These are phyloP conservation scores for Prionailurus bengalensis DNA, from an alignment of 2,113 vertebrate genomes.

Conservation along the genomic window DNA sequence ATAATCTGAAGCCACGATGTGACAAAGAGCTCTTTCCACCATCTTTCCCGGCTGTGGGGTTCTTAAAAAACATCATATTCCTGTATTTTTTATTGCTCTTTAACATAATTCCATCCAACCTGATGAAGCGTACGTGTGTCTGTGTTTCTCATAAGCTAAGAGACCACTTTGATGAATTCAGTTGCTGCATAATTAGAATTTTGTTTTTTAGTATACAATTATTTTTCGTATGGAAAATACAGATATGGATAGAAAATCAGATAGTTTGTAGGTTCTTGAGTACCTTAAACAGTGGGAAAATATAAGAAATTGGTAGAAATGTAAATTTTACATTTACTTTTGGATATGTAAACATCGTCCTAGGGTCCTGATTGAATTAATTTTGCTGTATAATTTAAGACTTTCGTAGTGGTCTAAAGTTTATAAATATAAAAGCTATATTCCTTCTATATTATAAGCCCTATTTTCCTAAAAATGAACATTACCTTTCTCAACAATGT, in stretches of 20 bases:
- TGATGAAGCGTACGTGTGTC: background rate
- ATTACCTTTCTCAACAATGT: background rate
- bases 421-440: slow-evolving; percentile 36
- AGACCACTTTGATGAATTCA: background rate
- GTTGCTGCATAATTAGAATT: background rate
- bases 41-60: background rate
- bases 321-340: background rate
- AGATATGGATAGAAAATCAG: background rate
- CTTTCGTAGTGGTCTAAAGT: background rate
- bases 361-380: background rate
- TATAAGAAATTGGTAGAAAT: background rate
- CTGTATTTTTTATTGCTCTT: background rate
- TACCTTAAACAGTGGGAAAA: background rate
- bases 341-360: background rate
- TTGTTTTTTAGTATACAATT: background rate
- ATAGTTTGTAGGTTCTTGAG: background rate
- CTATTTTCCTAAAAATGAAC: slow-evolving; percentile 24
- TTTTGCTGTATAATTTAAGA: background rate
- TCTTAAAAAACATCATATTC: background rate
- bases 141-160: slow-evolving; percentile 1
- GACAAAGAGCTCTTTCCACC: background rate
- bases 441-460: background rate
- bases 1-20: background rate
- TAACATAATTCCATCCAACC: background rate
- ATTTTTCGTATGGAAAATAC: background rate